Base-by-base conservation (phyloP, 2,888 invertebrate genomes). In the Neuroscelio doddi region DNA sequence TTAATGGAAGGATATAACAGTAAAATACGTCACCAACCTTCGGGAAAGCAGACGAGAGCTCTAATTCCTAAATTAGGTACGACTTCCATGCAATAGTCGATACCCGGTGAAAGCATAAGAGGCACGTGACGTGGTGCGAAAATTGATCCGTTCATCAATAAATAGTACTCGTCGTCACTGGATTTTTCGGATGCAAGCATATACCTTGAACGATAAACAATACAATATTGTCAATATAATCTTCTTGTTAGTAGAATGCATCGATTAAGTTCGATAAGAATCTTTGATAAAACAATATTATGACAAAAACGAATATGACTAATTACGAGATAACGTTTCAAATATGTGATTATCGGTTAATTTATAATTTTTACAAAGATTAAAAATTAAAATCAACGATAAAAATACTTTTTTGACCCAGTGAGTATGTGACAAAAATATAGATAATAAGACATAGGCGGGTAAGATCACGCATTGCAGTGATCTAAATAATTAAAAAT, bases 61-160 rank as follows among this genome's bases (percentile, higher is more conserved):
- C 64, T 65, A 29, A 89, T 72, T 2, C 88, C 88, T 12, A 66
- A 5, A 8, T 86, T 86, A 30, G 86, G 86, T 69, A 89, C 87
- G 0, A 87, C 82, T 74, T 90, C 90, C 87, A 90, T 88, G 73
- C 90, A 90, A 76, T 87, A 90, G 68, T 88, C 87, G 8, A 71
- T 46, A 49, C 85, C 85, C 0, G 87, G 87, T 7, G 84, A 83
- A 30, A 89, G 79, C 72, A 89, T 80, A n/a, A 79, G 78, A 0
- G 87, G 86, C 16, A 81, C 72, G 38, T 84, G 85, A 70, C 81
- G 85, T 0, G 89, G 89, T 10, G 86, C 86, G 69, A 87, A 87
- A 38, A 90, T 82, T 0, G 89, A 88, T 14, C 90, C 90, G 69
- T 90, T 90, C 17, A 85, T 76, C 64, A 89, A 78, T 27, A 90